Evolutionary conservation across 2,797 vertebrate species (phyloP).

Genomic region (Clarias pachynema): DNA sequence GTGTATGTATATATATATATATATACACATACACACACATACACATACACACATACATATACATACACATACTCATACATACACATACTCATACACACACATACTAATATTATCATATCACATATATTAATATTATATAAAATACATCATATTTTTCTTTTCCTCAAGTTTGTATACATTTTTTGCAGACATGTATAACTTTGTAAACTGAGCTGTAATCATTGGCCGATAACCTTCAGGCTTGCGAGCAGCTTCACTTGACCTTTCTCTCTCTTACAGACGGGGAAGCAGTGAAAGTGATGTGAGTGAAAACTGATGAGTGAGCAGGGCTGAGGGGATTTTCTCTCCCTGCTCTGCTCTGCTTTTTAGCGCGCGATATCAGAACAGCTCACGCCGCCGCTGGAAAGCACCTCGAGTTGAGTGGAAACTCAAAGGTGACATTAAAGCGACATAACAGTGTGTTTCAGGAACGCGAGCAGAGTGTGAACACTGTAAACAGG

Average conservation of each 20-base stretch:
- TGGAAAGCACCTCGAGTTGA: constrained; percentile 36
- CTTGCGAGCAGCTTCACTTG: background rate
- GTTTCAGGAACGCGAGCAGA: background rate
- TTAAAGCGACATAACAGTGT: background rate
- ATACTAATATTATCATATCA: too few relatives aligned
- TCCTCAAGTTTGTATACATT: too few relatives aligned
- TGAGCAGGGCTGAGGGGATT: constrained; percentile 30
- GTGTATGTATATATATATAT: too few relatives aligned
- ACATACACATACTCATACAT: too few relatives aligned
- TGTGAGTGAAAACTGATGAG: constrained; percentile 20
- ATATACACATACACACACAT: too few relatives aligned
- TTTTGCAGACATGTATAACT: too few relatives aligned
- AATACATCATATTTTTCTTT: too few relatives aligned
- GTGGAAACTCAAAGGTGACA: constrained; percentile 30
- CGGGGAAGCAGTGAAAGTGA: background rate
- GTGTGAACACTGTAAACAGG: background rate
- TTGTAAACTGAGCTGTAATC: background rate
- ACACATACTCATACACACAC: too few relatives aligned
- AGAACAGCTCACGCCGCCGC: background rate
- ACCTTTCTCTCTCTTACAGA: constrained; percentile 6
- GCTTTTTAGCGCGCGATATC: background rate
- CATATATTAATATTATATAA: too few relatives aligned
- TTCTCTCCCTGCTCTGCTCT: background rate
- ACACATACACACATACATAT: too few relatives aligned
- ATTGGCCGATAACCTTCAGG: background rate